Conservation (phyloP, 1,140 invertebrate species). For the Aphelenchoides avenae region DNA sequence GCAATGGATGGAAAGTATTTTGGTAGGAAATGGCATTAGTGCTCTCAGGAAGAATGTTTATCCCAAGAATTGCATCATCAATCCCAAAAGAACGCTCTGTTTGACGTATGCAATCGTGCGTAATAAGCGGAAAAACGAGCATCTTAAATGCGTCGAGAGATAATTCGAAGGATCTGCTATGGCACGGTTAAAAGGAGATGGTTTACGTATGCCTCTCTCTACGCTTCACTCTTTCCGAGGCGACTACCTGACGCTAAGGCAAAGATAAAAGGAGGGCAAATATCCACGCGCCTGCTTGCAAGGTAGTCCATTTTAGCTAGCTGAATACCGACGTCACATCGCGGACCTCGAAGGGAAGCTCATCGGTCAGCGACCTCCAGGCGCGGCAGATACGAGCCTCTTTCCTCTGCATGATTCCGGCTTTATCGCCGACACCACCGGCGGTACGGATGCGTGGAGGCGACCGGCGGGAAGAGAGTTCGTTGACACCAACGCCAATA, state of each 20-base stretch:
- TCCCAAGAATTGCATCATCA: too few species aligned
- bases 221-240: too few species aligned
- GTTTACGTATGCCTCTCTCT: too few species aligned
- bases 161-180: too few species aligned
- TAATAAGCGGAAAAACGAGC: too few species aligned
- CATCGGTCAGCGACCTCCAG: constrained; percentile 19
- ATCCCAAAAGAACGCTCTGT: too few species aligned
- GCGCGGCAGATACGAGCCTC: constrained; percentile 28
- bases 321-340: constrained; percentile 57
- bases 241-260: too few species aligned
- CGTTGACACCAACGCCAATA: constrained; percentile 54
- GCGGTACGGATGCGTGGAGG: constrained; percentile 10
- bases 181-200: too few species aligned
- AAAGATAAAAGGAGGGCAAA: constrained; percentile 8
- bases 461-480: constrained; percentile 9
- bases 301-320: constrained; percentile 41
- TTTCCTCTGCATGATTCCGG: constrained; percentile 53
- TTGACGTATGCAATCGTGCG: too few species aligned
- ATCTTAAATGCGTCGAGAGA: too few species aligned
- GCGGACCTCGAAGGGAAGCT: constrained; percentile 51
- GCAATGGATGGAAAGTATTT: background rate
- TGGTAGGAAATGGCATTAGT: background rate
- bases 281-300: background rate
- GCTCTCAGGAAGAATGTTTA: too few species aligned
- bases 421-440: constrained; percentile 30